Evolutionary conservation across 1,140 invertebrate species (phyloP), one percentile per base, ranked within the genome.

Genomic region (Ips nitidus): DNA sequence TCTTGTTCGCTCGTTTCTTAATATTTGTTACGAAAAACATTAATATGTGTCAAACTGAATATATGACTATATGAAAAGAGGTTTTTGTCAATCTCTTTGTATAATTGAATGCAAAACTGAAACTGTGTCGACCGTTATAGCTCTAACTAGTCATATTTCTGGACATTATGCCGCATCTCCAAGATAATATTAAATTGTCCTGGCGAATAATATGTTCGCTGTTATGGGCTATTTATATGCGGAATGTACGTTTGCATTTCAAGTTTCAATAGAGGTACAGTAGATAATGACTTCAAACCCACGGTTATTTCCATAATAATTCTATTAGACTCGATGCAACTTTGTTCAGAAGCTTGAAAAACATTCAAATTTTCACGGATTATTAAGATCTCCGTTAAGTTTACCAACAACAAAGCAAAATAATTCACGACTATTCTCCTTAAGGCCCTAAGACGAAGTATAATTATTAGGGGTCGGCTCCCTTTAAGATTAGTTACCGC

Each of bases 141-240:
- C 22, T 50, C 22, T 50, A 50, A 50, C 45, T 50, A 6, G 3
- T 22, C 22, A 50, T 50, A 50, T 50, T 50, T 50, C 45, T 50
- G 6, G 45, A 8, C 22, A 22, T 50, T 8, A 7, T 56, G 2
- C 53, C 38, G 39, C 53, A 36, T 37, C 38, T 37, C 53, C 22
- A 22, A 56, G 53, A 56, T 56, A 56, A 56, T 56, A 56, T 56
- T 56, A 56, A 56, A 56, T 56, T 56, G 53, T 56, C 53, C n/a
- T 56, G 7, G 22, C 53, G 38, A 56, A 56, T 56, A 50, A 50
- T 50, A 50, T 50, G 45, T 50, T 50, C 45, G 6, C 7, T 22
- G 45, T 50, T 50, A 50, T 50, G 45, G 45, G 45, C 45, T 50
- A 50, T 50, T 50, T 50, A 50, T 50, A 50, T 50, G 45, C 45